Conservation (phyloP, 1,140 invertebrate species). For the Eufriesea mexicana region DNA sequence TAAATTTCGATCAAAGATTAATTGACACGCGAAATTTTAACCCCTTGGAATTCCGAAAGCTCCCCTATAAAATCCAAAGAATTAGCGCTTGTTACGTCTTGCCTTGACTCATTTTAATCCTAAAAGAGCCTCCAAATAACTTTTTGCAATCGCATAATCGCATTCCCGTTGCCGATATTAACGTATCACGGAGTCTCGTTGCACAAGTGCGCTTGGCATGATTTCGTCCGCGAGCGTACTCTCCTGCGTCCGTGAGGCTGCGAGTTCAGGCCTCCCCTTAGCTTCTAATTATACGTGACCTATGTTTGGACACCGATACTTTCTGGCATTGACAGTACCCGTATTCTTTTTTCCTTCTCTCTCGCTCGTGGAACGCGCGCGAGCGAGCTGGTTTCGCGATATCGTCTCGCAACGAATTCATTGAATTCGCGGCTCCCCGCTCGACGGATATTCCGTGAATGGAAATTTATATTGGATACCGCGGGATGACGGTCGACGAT, state of each 20-base stretch:
- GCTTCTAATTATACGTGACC: conserved; percentile 78
- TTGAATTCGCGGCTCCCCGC: conserved; percentile 11
- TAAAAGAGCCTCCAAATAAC: too few relatives aligned
- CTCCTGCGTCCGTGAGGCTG: conserved; percentile 43
- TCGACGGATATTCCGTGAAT: conserved; percentile 34
- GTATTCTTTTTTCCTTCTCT: conserved; percentile 22
- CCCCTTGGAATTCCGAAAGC: too few relatives aligned
- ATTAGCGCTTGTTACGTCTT: too few relatives aligned
- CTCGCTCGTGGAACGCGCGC: background rate
- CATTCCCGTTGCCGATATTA: conserved; percentile 43
- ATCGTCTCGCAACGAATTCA: conserved; percentile 23
- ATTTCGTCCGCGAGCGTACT: conserved; percentile 34
- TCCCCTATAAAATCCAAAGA: too few relatives aligned
- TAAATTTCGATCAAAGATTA: too few relatives aligned
- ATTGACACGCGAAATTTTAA: too few relatives aligned
- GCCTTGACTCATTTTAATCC: too few relatives aligned
- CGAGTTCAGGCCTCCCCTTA: conserved; percentile 54
- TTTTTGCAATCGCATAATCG: too few relatives aligned
- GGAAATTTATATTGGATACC: conserved; percentile 44
- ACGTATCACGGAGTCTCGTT: conserved; percentile 58
- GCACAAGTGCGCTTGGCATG: conserved; percentile 70
- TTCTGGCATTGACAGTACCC: conserved; percentile 76
- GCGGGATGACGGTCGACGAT: conserved; percentile 16
- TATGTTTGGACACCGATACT: conserved; percentile 76
- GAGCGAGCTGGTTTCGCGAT: conserved; percentile 2